Percentiles rank a stretch among this genome's conserved stretches.
Conservation (phyloP, 2,113 vertebrate species). For the Periophthalmus modestus region DNA sequence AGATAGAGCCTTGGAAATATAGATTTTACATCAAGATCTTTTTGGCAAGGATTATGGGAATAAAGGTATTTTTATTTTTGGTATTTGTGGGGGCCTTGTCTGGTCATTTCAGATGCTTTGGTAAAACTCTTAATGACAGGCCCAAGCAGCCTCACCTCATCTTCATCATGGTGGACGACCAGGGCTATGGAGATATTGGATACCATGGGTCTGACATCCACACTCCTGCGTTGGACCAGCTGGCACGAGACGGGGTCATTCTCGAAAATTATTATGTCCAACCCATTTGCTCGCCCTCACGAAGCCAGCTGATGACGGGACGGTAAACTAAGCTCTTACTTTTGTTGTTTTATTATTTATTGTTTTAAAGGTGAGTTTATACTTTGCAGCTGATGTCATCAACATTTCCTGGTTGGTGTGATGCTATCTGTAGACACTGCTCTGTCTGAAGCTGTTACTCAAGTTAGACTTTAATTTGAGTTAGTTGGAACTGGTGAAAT, state of each 20-base stretch:
- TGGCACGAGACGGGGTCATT: conserved; percentile 89
- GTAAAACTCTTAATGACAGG: conserved; percentile 11
- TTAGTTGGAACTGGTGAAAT: too few species aligned
- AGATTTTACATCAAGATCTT: conserved; percentile 17
- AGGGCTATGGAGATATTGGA: conserved; percentile 89
- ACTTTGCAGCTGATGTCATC: too few species aligned
- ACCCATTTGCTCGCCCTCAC: conserved; percentile 92
- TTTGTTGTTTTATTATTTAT: conserved; percentile 3
- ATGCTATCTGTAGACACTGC: too few species aligned
- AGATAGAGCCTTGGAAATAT: conserved; percentile 16
- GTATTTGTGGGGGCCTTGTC: conserved; percentile 36
- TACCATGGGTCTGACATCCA: conserved; percentile 92
- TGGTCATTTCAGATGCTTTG: conserved; percentile 34
- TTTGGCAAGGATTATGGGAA: conserved; percentile 13
- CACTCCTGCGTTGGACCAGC: conserved; percentile 85
- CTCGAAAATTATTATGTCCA: conserved; percentile 97
- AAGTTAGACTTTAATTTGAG: too few species aligned
- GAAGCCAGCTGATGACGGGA: conserved; percentile 93
- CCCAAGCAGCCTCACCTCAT: conserved; percentile 81
- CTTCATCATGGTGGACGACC: conserved; percentile 93
- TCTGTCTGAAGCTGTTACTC: too few species aligned
- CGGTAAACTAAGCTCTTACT: conserved; percentile 77
- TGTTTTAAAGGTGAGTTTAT: not conserved
- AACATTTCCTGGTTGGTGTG: too few species aligned
- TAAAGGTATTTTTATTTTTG: conserved; percentile 25